Base-by-base conservation (phyloP, 1,140 invertebrate species). In the Drosophila quadrilineata region DNA sequence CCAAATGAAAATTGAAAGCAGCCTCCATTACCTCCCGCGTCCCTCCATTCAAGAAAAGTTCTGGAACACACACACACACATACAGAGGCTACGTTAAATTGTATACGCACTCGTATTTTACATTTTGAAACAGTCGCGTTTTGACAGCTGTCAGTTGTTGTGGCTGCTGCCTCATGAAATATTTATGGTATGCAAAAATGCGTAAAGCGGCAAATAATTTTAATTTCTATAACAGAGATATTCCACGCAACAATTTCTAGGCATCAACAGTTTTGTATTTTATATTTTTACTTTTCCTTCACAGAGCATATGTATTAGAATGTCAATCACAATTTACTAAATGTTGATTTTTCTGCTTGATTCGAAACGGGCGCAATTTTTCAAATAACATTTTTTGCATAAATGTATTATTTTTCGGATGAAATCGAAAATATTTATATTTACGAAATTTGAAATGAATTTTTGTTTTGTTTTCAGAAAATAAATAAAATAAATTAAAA, bases 71-170 rank as follows among this genome's bases (percentile, higher is more conserved):
- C n/a, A 41, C 24, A 14, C 14, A 46, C 17, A 6, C 26, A 21
- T 22, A 12, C 1, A 16, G 6, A 17, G 9, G 22, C 63, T 63
- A 71, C 76, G 66, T 41, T 58, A 66, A 66, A 52, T 56, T 58
- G 28, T 68, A 54, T 49, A 52, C 60, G 65, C 38, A 29, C 29
- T 65, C 29, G 60, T 28, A 58, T 65, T 58, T 60, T 52, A 24
- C 60, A 66, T 77, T 77, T 79, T 24, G 56, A 68, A 77, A 69
- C 68, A 72, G 66, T 65, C 74, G 63, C 40, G 76, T 87, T 87
- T 74, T 87, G 76, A 77, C 76, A 77, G 73, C 82, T 87, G 82
- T 82, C 82, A 74, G 65, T 80, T 80, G 75, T 70, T 66, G 71
- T 41, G 74, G 71, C 65, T 56, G 62, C 56, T 59, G 79, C 58